Evolutionary conservation across 1,140 invertebrate genomes (phyloP), one percentile per base, ranked within the genome.

Genomic region (Pararge aegeria): DNA sequence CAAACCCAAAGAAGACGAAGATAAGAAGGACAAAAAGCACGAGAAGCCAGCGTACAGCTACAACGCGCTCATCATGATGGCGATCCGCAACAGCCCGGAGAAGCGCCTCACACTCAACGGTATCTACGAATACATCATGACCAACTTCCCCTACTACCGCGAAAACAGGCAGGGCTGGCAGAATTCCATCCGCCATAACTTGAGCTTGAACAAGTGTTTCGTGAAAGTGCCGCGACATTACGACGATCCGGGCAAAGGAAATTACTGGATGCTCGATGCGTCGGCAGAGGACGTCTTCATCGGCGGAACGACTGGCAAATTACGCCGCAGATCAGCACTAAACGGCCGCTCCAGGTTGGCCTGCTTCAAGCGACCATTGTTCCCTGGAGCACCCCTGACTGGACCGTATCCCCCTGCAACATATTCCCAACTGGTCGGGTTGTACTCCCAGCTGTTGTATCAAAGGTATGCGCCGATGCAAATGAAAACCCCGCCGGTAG

Each of bases 11-110:
- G 66, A 86, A 4, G 75, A 73, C 37, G 75, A 81, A 21, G 83
- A 87, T 29, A 83, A 81, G 15, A 91, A 93, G 42, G 92, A 93
- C 54, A 93, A 94, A 78, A 94, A 94, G 75, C 92, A 93, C 64
- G 96, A 97, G 75, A 98, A 99, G 75, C 98, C 98, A 0, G 96
- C 98, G 0, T 99, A 97, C 90, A 98, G 97, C 77, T 99, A 99
- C 91, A 99, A 99, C 90, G 98, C 98, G 0, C 92, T 99, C 4
- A 99, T 99, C 72, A 99, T 99, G 98, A 99, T 99, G 98, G 98
- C 98, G 19, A 99, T 99, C 42, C 91, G 97, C 7, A 95, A 97
- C 69, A 98, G 97, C 77, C 95, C 95, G 0, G 97, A 99, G 75
- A 99, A 99, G 80, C 91, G 98, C 4, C 92, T 99, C 1, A 99